Conservation (phyloP, 2,113 vertebrate genomes). For the Scartelaos histophorus region DNA sequence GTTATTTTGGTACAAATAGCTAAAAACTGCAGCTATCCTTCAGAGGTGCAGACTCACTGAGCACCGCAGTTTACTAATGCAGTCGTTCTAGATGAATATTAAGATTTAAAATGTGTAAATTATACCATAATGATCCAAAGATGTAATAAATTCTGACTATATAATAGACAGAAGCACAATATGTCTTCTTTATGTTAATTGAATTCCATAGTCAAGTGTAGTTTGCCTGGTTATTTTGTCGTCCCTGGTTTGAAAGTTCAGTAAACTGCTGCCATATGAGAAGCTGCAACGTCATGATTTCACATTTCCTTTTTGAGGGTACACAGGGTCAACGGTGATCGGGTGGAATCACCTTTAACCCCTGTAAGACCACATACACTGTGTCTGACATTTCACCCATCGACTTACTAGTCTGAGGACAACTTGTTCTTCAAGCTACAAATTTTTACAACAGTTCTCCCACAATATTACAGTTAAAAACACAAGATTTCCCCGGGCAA, state of each 20-base stretch:
- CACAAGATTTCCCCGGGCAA: background rate
- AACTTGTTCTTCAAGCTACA: background rate
- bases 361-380: background rate
- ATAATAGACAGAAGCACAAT: too few species aligned
- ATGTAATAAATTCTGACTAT: too few species aligned
- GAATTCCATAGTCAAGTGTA: background rate
- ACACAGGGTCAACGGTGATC: background rate
- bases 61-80: too few species aligned
- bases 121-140: too few species aligned
- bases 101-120: too few species aligned
- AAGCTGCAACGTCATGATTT: background rate
- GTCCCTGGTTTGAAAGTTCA: background rate
- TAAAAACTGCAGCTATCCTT: too few species aligned
- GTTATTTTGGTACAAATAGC: too few species aligned
- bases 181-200: too few species aligned
- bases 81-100: too few species aligned
- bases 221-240: background rate
- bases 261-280: background rate
- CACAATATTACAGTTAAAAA: background rate
- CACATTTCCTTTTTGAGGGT: background rate
- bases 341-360: background rate
- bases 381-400: background rate
- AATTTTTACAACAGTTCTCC: background rate
- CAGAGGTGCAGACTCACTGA: too few species aligned
- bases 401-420: background rate